A percentile compares a stretch with the other conserved stretches of the same genome.
These are phyloP conservation scores for Orchesella cincta DNA, from an alignment of 1,140 invertebrate genomes.

Conservation along the genomic window DNA sequence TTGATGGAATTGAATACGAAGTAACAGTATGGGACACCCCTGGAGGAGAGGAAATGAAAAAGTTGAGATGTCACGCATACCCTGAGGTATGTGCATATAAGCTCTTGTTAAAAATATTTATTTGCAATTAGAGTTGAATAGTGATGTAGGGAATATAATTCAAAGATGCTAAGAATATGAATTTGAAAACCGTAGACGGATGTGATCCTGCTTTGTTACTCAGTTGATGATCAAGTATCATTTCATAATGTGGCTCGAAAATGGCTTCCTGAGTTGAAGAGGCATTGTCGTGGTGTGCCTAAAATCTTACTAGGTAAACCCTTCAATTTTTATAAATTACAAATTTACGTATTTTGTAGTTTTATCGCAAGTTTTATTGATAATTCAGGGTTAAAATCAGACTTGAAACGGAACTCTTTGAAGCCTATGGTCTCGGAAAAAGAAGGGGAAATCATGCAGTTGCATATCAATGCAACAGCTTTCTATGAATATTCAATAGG, in stretches of 20 bases:
- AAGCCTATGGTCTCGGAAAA: slow-evolving; percentile 6
- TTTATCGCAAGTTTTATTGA: not conserved
- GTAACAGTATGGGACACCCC: slow-evolving; percentile 38
- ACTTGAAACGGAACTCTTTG: slow-evolving; percentile 12
- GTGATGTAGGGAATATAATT: too few species aligned
- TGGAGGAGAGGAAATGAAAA: slow-evolving; percentile 33
- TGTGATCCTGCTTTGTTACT: slow-evolving; percentile 59
- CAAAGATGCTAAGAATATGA: too few species aligned
- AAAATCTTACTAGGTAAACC: slow-evolving; percentile 59
- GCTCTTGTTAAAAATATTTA: too few species aligned
- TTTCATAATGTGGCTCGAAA: slow-evolving; percentile 60
- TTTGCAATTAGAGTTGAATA: too few species aligned
- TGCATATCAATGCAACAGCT: slow-evolving; percentile 7
- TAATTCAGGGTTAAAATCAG: not conserved
- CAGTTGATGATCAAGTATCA: slow-evolving; percentile 59
- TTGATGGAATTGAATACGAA: slow-evolving; percentile 39
- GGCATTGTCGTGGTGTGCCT: slow-evolving; percentile 60
- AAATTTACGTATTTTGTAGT: not conserved
- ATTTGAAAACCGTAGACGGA: too few species aligned
- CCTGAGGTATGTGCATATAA: slow-evolving; percentile 21
- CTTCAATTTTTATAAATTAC: not conserved
- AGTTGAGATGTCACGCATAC: slow-evolving; percentile 30
- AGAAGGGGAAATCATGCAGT: slow-evolving; percentile 26
- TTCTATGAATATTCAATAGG: slow-evolving; percentile 24
- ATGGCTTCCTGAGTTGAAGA: slow-evolving; percentile 59